Evolutionary conservation across 2,113 vertebrate genomes (phyloP), one percentile per base, ranked within the genome.

Genomic region (Gobio gobio): DNA sequence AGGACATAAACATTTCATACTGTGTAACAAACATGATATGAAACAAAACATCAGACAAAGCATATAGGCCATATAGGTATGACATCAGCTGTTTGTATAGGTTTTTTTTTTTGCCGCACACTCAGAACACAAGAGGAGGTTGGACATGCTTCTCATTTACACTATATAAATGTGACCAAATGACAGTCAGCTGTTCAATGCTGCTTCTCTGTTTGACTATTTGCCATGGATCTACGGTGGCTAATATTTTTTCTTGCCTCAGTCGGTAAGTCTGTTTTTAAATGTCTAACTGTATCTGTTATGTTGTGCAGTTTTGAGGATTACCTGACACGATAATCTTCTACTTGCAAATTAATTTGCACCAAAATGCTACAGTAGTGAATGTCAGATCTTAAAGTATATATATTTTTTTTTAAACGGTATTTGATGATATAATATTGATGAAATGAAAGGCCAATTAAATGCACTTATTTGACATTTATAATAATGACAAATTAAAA

Each of bases 231-330:
- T 43, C 56, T 81, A 13, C 7, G 36, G 26, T 43, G 70, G 78
- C 24, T 73, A 5, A n/a, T 63, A 9, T 45, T 79, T 63, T 36
- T 29, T 78, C 24, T 58, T 16, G 56, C 43, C 20, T 73, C 29
- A 26, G 26, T 47, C 18, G 75, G 83, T 85, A 59, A 78, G 83
- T 74, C 6, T 45, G 18, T 83, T 40, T 54, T 75, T 61, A 83
- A 63, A 4, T 68, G 3, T 68, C 18, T 14, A 40, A 20, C 33
- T 40, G 0, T 68, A 5, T 68, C 64, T 68, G 33, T 70, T 70
- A 4, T 43, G 18, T 20, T 40, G 18, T 68, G 29, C 2, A 40
- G 64, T n/a, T 29, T 29, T 29, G 29, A 29, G 29, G 29, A 29
- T 29, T 29, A 29, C 29, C 29, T 29, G 29, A 29, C 29, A 29